Evolutionary conservation across 2,888 invertebrate genomes (phyloP), one percentile per base, ranked within the genome.

Genomic region (Lasius platythorax): DNA sequence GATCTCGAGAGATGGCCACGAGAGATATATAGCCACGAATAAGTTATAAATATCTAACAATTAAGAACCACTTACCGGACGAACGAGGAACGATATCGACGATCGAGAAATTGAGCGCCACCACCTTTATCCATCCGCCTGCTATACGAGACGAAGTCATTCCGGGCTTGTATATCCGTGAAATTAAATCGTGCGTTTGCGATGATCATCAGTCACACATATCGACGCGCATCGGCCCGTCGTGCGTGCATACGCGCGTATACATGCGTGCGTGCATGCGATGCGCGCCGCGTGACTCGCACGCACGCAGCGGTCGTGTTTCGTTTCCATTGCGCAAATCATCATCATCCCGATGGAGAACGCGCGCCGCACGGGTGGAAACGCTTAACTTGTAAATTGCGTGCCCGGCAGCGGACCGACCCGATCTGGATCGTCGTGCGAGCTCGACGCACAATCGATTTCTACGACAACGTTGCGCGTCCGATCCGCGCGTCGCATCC

Each of bases 251-350:
- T 23, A 15, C 61, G 15, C 11, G n/a, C 63, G 46, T 37, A 12
- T 37, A 12, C 66, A 18, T 23, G 23, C 23, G 12, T 11, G 64
- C n/a, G n/a, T 6, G 74, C 56, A 67, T 23, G 67, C 64, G 53
- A 53, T 64, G 30, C 85, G 87, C 87, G 87, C 87, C 85, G 86
- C 85, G 43, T 18, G 58, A 90, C 90, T 92, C 83, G 23, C 23
- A 23, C 23, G 88, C 89, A 89, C 83, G 88, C 89, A 89, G 75
- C 78, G 56, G 74, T 82, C 87, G 87, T 79, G 85, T 92, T 88
- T 88, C 91, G 89, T 87, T 92, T 91, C 91, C 90, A 88, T 91
- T 91, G 90, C 92, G 92, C 93, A 91, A 93, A 93, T 93, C 92
- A 92, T 91, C 89, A 53, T 91, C 89, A 53, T 50, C 87, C 85